Evolutionary conservation across 2,888 invertebrate species (phyloP), one percentile per base, ranked within the genome.

Genomic region (Epiblema foenella): DNA sequence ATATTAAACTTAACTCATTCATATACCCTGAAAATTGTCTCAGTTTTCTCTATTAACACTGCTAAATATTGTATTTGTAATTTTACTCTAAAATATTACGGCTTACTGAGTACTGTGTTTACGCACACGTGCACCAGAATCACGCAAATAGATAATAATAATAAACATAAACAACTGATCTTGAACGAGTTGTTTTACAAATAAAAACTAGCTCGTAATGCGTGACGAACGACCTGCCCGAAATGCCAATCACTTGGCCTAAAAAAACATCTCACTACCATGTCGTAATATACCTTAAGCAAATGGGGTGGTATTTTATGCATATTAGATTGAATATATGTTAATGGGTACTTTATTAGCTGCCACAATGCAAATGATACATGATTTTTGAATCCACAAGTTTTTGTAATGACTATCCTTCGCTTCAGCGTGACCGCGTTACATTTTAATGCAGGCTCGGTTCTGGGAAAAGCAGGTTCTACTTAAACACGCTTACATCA

Each of bases 221-320:
- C 86, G 84, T 90, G 85, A 90, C 87, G 83, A 86, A 79, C 81
- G 81, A 84, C 83, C 82, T 81, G 83, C 81, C 85, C 87, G 81
- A 87, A 86, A 86, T 86, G 81, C 86, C 90, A 90, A 88, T 91
- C 90, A 86, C 88, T 88, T 89, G 86, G 84, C 87, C 87, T 84
- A 90, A 91, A 90, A 86, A 84, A 89, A 87, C 83, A 88, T 85
- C 85, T 87, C 83, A 85, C 82, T 87, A 79, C 77, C 82, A 81
- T 87, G 81, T 85, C 77, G 85, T 78, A 89, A 87, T 76, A 77
- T 73, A 76, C 73, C 76, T 80, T 74, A 76, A 78, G 75, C 79
- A 81, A 86, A 85, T 82, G 76, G 77, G 81, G 80, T 83, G 79
- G 80, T 78, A 80, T 80, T 77, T 79, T 80, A 75, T 81, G 80